Conservation (phyloP, 2,797 vertebrate genomes). For the Gorsachius magnificus region DNA sequence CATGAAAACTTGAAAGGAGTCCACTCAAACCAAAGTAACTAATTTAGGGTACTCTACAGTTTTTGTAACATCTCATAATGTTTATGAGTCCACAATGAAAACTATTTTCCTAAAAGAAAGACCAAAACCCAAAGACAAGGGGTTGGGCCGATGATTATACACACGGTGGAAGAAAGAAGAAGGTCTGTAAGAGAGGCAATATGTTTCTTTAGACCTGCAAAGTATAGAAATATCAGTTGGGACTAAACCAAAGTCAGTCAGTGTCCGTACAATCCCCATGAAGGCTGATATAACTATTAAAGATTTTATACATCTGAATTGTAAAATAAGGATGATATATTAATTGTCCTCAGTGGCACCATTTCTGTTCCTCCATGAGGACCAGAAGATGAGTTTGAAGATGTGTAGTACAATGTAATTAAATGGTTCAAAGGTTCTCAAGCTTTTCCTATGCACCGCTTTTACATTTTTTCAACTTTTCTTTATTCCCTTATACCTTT, state of each 20-base stretch:
- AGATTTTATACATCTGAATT: not conserved
- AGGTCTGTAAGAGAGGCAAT: not conserved
- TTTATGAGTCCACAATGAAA: not conserved
- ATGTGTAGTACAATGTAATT: too few species aligned
- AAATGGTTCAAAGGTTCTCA: too few species aligned
- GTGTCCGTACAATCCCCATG: not conserved
- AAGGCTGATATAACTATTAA: not conserved
- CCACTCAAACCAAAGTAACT: not conserved
- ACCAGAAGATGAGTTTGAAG: too few species aligned
- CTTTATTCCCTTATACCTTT: not conserved
- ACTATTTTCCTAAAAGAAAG: not conserved
- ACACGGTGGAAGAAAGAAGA: not conserved
- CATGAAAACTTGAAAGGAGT: not conserved
- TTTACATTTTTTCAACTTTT: not conserved
- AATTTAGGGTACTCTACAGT: not conserved
- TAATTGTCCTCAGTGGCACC: too few species aligned
- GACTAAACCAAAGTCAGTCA: not conserved
- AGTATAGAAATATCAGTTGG: not conserved
- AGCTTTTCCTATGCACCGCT: not conserved
- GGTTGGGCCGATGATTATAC: rapidly evolving
- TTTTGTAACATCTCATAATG: not conserved
- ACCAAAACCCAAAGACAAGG: not conserved
- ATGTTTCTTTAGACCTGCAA: not conserved
- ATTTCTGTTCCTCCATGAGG: too few species aligned
- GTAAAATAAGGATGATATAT: not conserved